Evolutionary conservation across 2,888 invertebrate species (phyloP), one percentile per base, ranked within the genome.

Genomic region (Hirtodrosophila cameraria): DNA sequence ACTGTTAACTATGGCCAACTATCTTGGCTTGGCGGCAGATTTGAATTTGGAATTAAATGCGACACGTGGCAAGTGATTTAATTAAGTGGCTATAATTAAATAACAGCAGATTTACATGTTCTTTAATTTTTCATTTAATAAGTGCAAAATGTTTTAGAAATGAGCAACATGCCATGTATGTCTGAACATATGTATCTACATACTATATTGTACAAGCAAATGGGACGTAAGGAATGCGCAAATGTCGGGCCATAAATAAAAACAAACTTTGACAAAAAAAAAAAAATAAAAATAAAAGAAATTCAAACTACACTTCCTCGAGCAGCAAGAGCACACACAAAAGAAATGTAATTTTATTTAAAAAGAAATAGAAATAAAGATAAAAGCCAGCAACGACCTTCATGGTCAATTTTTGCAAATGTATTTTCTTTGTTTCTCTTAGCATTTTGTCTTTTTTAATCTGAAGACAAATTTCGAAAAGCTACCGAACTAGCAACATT

Each of bases 201-300:
- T 25, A 60, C 20, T 23, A 54, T 23, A 48, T 27, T 33, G 39
- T 35, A 49, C 52, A 38, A 48, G 54, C 58, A 46, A 70, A 65
- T 72, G 49, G 42, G 53, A 54, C 49, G 48, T 54, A 67, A 72
- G 69, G 86, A 86, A 86, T 82, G 81, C 69, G 66, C 81, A 82
- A 82, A 86, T 82, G 86, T 80, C 75, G 67, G 61, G 75, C 75
- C 84, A 82, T 82, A 82, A 86, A 82, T 82, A 86, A 82, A 66
- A 64, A 48, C 31, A 36, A 62, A 49, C 33, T 49, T 74, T 67
- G 57, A 54, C 50, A 52, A 59, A 55, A 31, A 53, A 38, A n/a
- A 39, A 30, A 36, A 23, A 23, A 7, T 16, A 20, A 39, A 50
- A 39, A 11, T 16, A 11, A 54, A 50, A 66, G 55, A 49, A 58